Evolutionary conservation across 2,888 invertebrate genomes (phyloP).

Genomic region (Branchipolynoe longqiensis): DNA sequence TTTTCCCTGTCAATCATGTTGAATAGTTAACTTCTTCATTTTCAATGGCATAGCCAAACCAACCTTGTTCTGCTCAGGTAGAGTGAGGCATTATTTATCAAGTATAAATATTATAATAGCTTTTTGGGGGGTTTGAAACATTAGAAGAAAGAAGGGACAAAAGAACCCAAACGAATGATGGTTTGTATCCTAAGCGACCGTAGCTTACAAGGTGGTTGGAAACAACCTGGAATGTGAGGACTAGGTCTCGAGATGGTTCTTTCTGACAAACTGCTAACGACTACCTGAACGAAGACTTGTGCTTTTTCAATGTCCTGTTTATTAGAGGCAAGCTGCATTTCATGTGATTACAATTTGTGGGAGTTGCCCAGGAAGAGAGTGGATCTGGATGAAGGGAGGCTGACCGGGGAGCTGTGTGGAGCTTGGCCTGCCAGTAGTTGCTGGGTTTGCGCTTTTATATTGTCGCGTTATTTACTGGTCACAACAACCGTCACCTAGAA

Average conservation of each 20-base stretch:
- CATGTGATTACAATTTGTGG: conserved; percentile 44
- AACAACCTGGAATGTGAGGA: neutral
- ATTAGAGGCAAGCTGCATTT: conserved; percentile 38
- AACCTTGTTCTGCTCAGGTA: neutral
- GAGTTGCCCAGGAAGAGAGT: neutral
- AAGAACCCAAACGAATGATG: too few species aligned
- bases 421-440: neutral
- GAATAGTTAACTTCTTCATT: neutral
- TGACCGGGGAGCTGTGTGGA: neutral
- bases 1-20: neutral
- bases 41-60: neutral
- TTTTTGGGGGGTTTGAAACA: conserved; percentile 32
- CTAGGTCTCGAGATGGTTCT: too few species aligned
- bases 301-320: conserved; percentile 38
- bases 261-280: conserved; percentile 33
- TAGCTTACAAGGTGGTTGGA: neutral
- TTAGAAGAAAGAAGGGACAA: neutral
- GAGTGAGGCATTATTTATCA: neutral
- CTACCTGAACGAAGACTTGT: conserved; percentile 35
- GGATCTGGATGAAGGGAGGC: neutral
- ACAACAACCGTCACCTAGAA: too few species aligned
- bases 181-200: neutral
- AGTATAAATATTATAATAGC: neutral
- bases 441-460: neutral
- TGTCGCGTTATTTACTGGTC: neutral